phyloP scores from a whole-genome alignment of 2,888 invertebrate genomes.

The Ischnura elegans region DNA sequence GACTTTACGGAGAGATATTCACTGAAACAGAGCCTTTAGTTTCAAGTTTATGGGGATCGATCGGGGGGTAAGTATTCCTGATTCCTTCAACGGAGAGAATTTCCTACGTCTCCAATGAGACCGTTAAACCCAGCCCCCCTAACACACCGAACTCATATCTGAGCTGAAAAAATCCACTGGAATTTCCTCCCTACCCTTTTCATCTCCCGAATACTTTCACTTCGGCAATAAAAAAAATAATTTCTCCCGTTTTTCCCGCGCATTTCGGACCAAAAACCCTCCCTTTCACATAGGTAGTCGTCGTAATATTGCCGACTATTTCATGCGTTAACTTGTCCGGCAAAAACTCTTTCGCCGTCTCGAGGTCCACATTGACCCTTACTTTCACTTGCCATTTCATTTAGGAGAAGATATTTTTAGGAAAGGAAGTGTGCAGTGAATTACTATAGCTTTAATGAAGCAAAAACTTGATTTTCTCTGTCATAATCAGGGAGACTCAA shows the following conservation, averaged over 20 bases:
- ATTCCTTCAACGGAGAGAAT: background rate
- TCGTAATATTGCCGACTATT: background rate
- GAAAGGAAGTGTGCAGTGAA: background rate
- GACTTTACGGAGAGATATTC: too few relatives aligned
- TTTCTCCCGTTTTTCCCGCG: background rate
- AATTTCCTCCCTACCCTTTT: background rate
- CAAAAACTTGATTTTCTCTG: background rate
- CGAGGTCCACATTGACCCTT: background rate
- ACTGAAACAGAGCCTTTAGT: too few relatives aligned
- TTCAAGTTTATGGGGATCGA: background rate
- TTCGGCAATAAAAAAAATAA: background rate
- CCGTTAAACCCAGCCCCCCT: background rate
- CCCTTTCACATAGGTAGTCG: background rate
- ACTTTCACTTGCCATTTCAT: background rate
- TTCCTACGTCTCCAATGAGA: background rate
- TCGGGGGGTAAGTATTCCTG: background rate
- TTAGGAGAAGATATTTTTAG: background rate
- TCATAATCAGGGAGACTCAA: background rate
- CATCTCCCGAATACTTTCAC: constrained; percentile 3
- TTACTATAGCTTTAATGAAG: background rate
- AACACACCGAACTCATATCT: background rate
- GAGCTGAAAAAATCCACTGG: background rate
- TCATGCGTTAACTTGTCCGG: background rate
- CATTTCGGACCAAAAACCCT: background rate
- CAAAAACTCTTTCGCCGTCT: background rate